Percentiles rank a stretch among this genome's conserved stretches.
Evolutionary conservation across 2,888 invertebrate species (phyloP).

Genomic region (Xestia xanthographa): DNA sequence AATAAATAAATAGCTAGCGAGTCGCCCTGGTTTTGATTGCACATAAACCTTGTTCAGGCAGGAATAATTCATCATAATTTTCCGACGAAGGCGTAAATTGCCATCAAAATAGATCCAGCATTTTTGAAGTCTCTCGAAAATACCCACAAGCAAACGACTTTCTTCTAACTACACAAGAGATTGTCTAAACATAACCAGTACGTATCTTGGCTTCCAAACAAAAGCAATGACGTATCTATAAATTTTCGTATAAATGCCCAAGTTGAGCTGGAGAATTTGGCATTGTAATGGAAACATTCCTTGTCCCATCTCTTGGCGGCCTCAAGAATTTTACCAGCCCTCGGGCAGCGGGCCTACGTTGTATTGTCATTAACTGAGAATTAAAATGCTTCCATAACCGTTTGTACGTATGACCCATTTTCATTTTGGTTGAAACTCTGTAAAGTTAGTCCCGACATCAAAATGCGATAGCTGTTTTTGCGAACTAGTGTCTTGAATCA

Average conservation of each 20-base stretch:
- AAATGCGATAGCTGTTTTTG: background rate
- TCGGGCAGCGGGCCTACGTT: slow-evolving; percentile 1
- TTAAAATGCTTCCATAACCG: slow-evolving; percentile 21
- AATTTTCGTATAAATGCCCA: slow-evolving; percentile 49
- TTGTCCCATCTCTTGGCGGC: slow-evolving; percentile 36
- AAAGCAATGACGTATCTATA: slow-evolving; percentile 15
- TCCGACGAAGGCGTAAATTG: background rate
- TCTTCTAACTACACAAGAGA: background rate
- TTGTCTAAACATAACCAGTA: background rate
- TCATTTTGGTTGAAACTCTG: background rate
- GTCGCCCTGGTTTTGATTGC: background rate
- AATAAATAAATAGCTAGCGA: background rate
- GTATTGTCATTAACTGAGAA: slow-evolving; percentile 19
- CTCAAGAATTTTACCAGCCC: slow-evolving; percentile 58
- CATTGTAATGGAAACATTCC: slow-evolving; percentile 65
- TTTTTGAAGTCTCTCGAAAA: background rate
- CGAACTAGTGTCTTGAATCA: too few relatives aligned
- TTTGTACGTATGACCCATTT: background rate
- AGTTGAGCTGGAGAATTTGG: slow-evolving; percentile 55
- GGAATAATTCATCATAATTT: background rate
- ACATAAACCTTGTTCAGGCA: background rate
- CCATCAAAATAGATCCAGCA: background rate
- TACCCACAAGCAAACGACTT: background rate
- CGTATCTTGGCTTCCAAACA: background rate
- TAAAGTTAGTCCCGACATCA: background rate